Base-by-base conservation (phyloP, 2,113 vertebrate genomes). In the Odobenus rosmarus region DNA sequence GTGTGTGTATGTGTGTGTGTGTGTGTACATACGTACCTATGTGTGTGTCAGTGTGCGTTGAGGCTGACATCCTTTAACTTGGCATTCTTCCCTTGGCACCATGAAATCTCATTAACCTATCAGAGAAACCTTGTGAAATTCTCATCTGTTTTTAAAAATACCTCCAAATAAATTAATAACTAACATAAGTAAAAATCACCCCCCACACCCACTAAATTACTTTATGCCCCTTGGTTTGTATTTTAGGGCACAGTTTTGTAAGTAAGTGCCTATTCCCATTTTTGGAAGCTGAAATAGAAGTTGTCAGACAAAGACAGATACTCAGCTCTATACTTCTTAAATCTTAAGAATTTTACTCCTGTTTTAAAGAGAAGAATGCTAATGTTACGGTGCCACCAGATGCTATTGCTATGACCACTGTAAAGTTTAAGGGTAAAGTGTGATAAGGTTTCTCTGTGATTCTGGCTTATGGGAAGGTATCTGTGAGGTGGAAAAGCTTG, bases 91-190 rank as follows among this genome's bases (percentile, higher is more conserved):
- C 64, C 59, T 92, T 91, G 57, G 81, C 42, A 74, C 31, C 55
- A 31, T 59, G 64, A 84, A 39, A 76, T 64, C 12, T 90, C 33
- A 82, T 88, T 71, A 74, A 90, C 33, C 14, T 53, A 74, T 69
- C 33, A 91, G 53, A 96, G 23, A 67, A 94, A 79, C 39, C 24
- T 88, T 88, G 0, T 62, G 42, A 59, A 86, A 39, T 96, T 69
- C 11, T 89, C 71, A 4, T 85, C 49, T 95, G 8, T 76, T 93
- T 91, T 97, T 71, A 94, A 92, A 93, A 95, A 88, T 97, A 93
- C 1, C 28, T 21, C 72, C 72, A 89, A 51, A n/a, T 83, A 90
- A 67, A 61, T 64, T 26, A 67, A 53, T 87, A 85, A 79, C 61
- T 87, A 71, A 93, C n/a, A 85, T 74, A 79, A 96, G 11, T 59